Evolutionary conservation across 2,113 vertebrate genomes (phyloP), one percentile per base, ranked within the genome.

Genomic region (Holacanthus passer): DNA sequence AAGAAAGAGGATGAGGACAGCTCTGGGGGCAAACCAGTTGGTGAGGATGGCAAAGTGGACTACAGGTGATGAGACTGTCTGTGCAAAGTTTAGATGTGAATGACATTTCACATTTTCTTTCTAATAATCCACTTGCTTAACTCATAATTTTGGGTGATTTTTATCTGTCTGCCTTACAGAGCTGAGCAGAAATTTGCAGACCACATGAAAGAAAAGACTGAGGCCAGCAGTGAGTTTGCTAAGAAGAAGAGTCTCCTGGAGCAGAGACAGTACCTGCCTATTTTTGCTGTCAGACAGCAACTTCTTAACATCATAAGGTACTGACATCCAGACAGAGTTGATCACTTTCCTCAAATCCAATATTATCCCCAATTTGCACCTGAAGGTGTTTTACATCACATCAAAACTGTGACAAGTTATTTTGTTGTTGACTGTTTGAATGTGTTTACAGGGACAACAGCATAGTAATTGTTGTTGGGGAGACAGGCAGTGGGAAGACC

Each of bases 181-280:
- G 93, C 98, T 0, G 98, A 99, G 83, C 98, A 99, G 94, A 99
- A 99, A 88, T 99, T 99, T 94, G 98, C 98, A 0, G 97, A 99
- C 86, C 98, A 99, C 86, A 98, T 99, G 98, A 98, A 96, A 88
- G 97, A 98, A 64, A 99, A 97, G 91, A 97, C 87, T 0, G 96
- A 98, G 88, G 98, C 98, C 59, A 99, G 96, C 94, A 99, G 98
- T 1, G 98, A 99, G 47, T 99, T 99, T 87, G 97, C 98, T 2
- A 98, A 97, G 89, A 99, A 99, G 92, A 99, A 99, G 88, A 97
- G 93, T 0, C 92, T 99, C 48, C 86, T 98, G 95, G 97, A 99
- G 89, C 98, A 99, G 94, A 97, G 98, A 75, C 98, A 99, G 50
- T 99, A 97, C 70, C 88, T 99, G 67, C 98, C 98, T 31, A 99